phyloP scores from a whole-genome alignment of 2,797 vertebrate genomes.

The Eulemur albifrons region DNA sequence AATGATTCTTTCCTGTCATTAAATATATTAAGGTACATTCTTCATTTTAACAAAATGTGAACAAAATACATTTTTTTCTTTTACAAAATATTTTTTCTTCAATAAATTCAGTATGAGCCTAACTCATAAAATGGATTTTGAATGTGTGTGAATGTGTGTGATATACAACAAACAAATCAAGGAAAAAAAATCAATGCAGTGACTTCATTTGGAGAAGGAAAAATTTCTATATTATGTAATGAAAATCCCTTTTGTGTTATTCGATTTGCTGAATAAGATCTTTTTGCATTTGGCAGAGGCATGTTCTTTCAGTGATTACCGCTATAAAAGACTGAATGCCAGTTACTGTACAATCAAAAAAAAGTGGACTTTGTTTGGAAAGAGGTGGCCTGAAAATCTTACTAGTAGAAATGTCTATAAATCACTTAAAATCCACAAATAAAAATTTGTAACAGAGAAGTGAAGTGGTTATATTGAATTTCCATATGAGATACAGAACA shows the following conservation, averaged over 20 bases:
- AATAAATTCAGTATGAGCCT: not conserved
- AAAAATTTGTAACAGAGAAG: too few species aligned
- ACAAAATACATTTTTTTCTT: conserved; percentile 11
- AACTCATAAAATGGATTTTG: conserved; percentile 4
- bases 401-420: not conserved
- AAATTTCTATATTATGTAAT: not conserved
- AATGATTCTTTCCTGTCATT: not conserved
- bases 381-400: not conserved
- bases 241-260: not conserved
- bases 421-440: not conserved
- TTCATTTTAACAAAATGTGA: conserved; percentile 44
- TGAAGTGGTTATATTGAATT: not conserved
- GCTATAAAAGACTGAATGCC: not conserved
- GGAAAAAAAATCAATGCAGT: not conserved
- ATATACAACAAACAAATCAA: not conserved
- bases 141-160: not conserved
- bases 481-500: not conserved
- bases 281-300: not conserved
- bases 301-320: not conserved
- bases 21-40: not conserved
- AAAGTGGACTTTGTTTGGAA: not conserved
- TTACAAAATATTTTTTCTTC: not conserved
- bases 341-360: not conserved
- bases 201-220: not conserved
- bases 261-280: not conserved